Evolutionary conservation across 2,113 vertebrate species (phyloP).

Genomic region (Colaptes auratus): DNA sequence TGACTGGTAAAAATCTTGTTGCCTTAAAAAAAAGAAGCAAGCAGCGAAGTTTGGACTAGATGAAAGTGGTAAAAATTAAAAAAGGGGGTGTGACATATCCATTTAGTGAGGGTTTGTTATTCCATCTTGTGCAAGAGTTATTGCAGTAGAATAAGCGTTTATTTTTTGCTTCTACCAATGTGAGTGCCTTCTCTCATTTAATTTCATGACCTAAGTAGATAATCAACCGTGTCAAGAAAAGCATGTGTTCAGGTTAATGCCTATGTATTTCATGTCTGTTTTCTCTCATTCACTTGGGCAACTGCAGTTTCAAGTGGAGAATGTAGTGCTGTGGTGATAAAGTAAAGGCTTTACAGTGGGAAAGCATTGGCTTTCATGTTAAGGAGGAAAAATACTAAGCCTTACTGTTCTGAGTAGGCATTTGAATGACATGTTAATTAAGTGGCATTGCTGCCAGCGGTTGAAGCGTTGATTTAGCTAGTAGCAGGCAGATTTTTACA

Average conservation of each 20-base stretch:
- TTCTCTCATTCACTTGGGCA: conserved; percentile 65
- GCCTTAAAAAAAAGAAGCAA: conserved; percentile 10
- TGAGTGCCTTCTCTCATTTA: conserved; percentile 50
- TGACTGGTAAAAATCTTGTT: conserved; percentile 12
- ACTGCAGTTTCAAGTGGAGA: conserved; percentile 76
- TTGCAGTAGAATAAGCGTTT: conserved; percentile 10
- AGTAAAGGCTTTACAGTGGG: conserved; percentile 72
- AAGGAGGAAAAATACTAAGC: conserved; percentile 75
- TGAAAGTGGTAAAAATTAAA: not conserved
- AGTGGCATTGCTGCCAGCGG: conserved; percentile 73
- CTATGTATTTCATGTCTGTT: conserved; percentile 62
- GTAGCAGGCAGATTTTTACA: conserved; percentile 66
- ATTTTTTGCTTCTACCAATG: conserved; percentile 32
- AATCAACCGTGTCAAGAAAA: conserved; percentile 62
- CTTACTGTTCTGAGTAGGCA: conserved; percentile 75
- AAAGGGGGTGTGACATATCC: not conserved
- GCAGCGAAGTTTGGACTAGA: not conserved
- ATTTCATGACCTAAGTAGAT: conserved; percentile 68
- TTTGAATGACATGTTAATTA: conserved; percentile 82
- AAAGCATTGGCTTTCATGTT: conserved; percentile 72
- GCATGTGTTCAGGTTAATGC: conserved; percentile 60
- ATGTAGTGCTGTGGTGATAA: conserved; percentile 74
- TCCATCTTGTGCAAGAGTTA: not conserved
- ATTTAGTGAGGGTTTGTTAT: not conserved
- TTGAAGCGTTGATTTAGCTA: conserved; percentile 73